These are phyloP conservation scores for Chloroceryle inda DNA, from an alignment of 2,797 vertebrate species.

Conservation along the genomic window DNA sequence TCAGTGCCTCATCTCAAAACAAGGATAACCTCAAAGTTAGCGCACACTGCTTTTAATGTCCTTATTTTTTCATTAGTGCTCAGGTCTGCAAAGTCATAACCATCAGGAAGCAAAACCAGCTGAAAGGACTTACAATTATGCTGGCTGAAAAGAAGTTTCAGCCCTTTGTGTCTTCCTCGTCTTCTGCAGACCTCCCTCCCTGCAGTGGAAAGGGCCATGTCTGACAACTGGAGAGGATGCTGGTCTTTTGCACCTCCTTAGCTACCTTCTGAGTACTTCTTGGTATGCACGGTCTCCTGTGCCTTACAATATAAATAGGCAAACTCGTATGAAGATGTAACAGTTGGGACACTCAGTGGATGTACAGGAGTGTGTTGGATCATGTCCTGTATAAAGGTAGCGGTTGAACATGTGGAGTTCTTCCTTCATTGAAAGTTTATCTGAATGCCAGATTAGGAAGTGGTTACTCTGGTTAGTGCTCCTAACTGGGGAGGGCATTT, in stretches of 20 bases:
- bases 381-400: not conserved
- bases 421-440: not conserved
- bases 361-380: not conserved
- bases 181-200: not conserved
- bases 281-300: not conserved
- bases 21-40: not conserved
- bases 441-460: not conserved
- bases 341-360: not conserved
- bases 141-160: not conserved
- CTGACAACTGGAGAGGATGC: not conserved
- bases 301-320: not conserved
- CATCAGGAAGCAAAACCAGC: not conserved
- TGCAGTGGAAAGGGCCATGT: accelerated
- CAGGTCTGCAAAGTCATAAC: not conserved
- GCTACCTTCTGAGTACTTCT: not conserved
- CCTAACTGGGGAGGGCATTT: not conserved
- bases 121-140: not conserved
- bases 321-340: not conserved
- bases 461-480: not conserved
- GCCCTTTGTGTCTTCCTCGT: not conserved
- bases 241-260: not conserved
- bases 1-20: not conserved
- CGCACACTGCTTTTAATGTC: not conserved
- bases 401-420: not conserved
- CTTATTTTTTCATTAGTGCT: not conserved